Evolutionary conservation across 2,797 vertebrate species (phyloP).

Genomic region (Knipowitschia caucasica): DNA sequence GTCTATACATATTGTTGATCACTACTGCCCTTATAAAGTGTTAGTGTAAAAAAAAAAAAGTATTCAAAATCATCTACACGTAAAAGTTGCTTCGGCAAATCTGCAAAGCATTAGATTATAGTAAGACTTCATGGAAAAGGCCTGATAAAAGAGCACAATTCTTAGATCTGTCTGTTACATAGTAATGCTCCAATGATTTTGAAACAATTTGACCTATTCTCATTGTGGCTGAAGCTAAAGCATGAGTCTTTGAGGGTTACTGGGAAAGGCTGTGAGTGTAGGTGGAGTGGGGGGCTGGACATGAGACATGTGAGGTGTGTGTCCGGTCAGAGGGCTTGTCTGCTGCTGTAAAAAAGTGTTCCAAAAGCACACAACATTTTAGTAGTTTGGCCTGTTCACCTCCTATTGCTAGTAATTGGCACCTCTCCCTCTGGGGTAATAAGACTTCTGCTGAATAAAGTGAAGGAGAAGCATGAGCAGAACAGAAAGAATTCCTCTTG

Average conservation of each 20-base stretch:
- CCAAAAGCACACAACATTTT: slow-evolving; percentile 52
- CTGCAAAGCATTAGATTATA: background rate
- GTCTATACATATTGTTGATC: too few species aligned
- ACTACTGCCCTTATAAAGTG: too few species aligned
- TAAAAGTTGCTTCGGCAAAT: too few species aligned
- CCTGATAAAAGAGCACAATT: slow-evolving; percentile 15
- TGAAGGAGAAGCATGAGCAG: slow-evolving; percentile 17
- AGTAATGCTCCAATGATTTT: slow-evolving; percentile 20
- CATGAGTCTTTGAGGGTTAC: slow-evolving; percentile 2
- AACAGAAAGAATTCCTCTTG: slow-evolving; percentile 25
- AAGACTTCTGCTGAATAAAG: slow-evolving; percentile 34
- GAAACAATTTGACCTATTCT: slow-evolving; percentile 22
- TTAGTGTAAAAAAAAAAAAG: too few species aligned
- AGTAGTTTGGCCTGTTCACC: slow-evolving; percentile 65
- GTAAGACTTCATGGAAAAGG: slow-evolving; percentile 17
- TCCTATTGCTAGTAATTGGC: slow-evolving; percentile 71
- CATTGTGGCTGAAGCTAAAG: slow-evolving; percentile 14
- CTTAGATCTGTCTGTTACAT: slow-evolving; percentile 18
- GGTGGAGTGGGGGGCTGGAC: slow-evolving; percentile 2
- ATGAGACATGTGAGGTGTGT: slow-evolving; percentile 20
- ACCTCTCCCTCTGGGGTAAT: slow-evolving; percentile 54
- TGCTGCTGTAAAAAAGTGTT: slow-evolving; percentile 48
- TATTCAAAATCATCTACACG: too few species aligned
- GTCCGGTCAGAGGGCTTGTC: slow-evolving; percentile 36
- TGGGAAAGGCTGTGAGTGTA: slow-evolving; percentile 5